Conservation (phyloP, 2,113 vertebrate species). For the Ginglymostoma cirratum region DNA sequence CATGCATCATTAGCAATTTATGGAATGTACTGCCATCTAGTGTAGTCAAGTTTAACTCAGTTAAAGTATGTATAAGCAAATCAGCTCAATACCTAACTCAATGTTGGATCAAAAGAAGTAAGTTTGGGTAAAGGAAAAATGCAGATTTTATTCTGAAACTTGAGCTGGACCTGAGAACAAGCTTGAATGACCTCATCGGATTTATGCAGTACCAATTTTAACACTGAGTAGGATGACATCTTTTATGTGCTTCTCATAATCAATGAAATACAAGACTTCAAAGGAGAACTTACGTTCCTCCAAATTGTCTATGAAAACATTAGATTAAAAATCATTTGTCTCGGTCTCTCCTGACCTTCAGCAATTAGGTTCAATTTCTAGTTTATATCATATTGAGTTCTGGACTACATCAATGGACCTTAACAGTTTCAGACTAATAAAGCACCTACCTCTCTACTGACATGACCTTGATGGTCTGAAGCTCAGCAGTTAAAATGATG, state of each 20-base stretch:
- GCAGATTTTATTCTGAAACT: not conserved
- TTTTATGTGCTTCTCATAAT: not conserved
- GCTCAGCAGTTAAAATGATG: not conserved
- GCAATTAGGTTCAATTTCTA: not conserved
- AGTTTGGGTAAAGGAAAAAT: not conserved
- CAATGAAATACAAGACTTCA: not conserved
- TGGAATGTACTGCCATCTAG: not conserved
- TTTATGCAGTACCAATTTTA: not conserved
- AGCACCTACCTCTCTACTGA: not conserved
- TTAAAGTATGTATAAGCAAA: not conserved
- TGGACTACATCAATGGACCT: not conserved
- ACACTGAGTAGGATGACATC: not conserved
- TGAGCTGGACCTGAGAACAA: not conserved
- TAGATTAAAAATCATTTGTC: not conserved
- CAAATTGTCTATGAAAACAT: not conserved
- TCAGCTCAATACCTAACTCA: not conserved
- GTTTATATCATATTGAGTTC: not conserved
- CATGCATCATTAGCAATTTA: not conserved
- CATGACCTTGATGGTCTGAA: not conserved
- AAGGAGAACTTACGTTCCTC: not conserved
- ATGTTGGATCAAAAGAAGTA: not conserved
- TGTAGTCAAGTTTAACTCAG: not conserved
- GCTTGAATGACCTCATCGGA: not conserved
- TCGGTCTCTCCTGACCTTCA: not conserved
- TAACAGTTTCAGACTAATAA: not conserved